Evolutionary conservation across 2,797 vertebrate species (phyloP).

Genomic region (Hypotaenidia philippensis): DNA sequence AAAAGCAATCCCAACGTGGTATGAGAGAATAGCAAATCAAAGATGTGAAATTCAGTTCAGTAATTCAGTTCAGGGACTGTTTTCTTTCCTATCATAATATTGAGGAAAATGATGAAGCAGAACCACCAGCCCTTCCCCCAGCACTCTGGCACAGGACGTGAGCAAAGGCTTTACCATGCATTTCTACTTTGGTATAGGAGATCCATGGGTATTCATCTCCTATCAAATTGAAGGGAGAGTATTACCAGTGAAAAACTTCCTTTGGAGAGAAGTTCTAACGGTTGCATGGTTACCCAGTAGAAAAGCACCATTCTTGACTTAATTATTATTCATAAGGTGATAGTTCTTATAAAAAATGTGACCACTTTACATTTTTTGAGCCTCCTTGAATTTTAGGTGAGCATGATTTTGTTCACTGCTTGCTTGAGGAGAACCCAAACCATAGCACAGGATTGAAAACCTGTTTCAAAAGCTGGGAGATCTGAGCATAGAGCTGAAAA

Average conservation of each 20-base stretch:
- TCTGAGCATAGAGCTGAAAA: neutral
- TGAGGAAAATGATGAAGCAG: neutral
- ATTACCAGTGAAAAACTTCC: neutral
- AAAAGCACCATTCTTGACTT: neutral
- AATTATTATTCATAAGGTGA: neutral
- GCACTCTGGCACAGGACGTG: fast-evolving
- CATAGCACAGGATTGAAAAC: neutral
- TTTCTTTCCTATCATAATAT: neutral
- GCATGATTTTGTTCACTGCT: neutral
- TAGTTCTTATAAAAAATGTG: neutral
- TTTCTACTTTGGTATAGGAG: neutral
- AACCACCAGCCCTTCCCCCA: neutral
- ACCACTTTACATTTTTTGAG: neutral
- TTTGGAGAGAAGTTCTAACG: neutral
- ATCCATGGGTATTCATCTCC: neutral
- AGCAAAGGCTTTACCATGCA: neutral
- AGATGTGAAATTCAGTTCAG: neutral
- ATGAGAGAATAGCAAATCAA: neutral
- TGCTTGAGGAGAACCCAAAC: neutral
- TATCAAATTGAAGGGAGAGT: neutral
- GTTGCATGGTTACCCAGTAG: neutral
- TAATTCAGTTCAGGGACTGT: neutral
- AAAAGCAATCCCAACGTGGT: neutral
- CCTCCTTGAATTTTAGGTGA: neutral
- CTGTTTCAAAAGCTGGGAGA: neutral